phyloP scores from a whole-genome alignment of 2,888 invertebrate genomes.

The Bimastos eiseni region DNA sequence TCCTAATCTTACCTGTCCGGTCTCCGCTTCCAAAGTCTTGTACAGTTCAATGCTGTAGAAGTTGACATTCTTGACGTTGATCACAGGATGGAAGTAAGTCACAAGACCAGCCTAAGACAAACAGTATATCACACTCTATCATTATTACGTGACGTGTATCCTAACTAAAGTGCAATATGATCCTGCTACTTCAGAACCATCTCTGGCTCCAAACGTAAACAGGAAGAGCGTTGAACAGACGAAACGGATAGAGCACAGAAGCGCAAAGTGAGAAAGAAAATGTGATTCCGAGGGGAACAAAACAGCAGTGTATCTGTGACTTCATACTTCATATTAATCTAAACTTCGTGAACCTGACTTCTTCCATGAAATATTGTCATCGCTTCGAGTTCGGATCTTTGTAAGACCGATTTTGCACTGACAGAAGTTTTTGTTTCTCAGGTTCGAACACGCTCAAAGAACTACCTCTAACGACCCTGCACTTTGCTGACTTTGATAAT shows the following conservation, averaged over 20 bases:
- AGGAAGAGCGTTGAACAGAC: too few relatives aligned
- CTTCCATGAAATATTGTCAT: neutral
- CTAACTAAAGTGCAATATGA: neutral
- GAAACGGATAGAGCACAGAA: neutral
- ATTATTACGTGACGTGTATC: neutral
- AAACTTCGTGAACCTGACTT: neutral
- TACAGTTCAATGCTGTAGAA: conserved; percentile 62
- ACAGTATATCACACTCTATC: neutral
- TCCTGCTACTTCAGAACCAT: neutral
- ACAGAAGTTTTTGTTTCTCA: neutral
- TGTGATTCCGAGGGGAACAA: too few relatives aligned
- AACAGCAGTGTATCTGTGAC: too few relatives aligned
- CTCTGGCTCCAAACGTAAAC: too few relatives aligned
- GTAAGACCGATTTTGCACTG: neutral
- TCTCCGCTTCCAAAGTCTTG: conserved; percentile 60
- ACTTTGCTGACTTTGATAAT: neutral
- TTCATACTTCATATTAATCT: too few relatives aligned
- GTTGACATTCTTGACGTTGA: conserved; percentile 63
- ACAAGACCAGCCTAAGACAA: conserved; percentile 60
- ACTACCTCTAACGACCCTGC: neutral
- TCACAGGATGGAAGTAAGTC: conserved; percentile 61
- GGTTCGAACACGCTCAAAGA: neutral
- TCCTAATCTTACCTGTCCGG: conserved; percentile 54
- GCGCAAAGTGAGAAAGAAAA: too few relatives aligned
- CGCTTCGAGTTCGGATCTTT: too few relatives aligned